Percentiles rank a stretch among this genome's conserved stretches.
These are phyloP conservation scores for Chrysomela aeneicollis DNA, from an alignment of 2,888 invertebrate genomes.

Conservation along the genomic window DNA sequence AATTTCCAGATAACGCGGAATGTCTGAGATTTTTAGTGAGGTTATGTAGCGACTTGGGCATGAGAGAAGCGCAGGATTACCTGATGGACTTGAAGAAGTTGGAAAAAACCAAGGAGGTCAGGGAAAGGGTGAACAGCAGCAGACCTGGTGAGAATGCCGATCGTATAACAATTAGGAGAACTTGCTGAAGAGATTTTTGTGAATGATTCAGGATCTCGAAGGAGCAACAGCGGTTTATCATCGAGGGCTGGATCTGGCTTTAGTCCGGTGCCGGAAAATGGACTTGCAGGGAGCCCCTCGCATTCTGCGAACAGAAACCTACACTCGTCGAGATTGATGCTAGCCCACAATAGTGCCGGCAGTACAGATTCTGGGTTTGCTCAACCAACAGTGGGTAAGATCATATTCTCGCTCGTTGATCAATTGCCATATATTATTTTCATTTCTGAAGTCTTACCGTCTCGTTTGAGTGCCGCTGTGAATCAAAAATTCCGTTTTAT, in stretches of 20 bases:
- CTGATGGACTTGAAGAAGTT: constrained; percentile 81
- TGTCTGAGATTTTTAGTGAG: constrained; percentile 91
- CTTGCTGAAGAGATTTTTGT: constrained; percentile 1
- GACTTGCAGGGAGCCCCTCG: constrained; percentile 46
- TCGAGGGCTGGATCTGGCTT: constrained; percentile 67
- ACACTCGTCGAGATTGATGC: constrained; percentile 50
- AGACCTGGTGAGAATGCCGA: constrained; percentile 60
- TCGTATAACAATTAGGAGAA: no score
- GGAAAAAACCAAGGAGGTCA: constrained; percentile 65
- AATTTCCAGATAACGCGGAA: constrained; percentile 94
- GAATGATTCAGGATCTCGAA: constrained; percentile 65
- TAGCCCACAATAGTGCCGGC: constrained; percentile 55
- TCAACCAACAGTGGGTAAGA: constrained; percentile 43
- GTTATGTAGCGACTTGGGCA: constrained; percentile 87
- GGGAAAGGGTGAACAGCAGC: constrained; percentile 67
- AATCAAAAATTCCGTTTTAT: not conserved
- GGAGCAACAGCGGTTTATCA: constrained; percentile 66
- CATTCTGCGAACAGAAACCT: constrained; percentile 51
- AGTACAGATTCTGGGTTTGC: constrained; percentile 59
- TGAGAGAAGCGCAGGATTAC: constrained; percentile 89
- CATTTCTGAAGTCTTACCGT: no score
- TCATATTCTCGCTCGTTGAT: no score
- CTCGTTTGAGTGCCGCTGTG: no score
- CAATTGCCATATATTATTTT: no score
- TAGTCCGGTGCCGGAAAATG: constrained; percentile 62